These are phyloP conservation scores for Poecilus cupreus DNA, from an alignment of 2,888 invertebrate genomes.

Conservation along the genomic window DNA sequence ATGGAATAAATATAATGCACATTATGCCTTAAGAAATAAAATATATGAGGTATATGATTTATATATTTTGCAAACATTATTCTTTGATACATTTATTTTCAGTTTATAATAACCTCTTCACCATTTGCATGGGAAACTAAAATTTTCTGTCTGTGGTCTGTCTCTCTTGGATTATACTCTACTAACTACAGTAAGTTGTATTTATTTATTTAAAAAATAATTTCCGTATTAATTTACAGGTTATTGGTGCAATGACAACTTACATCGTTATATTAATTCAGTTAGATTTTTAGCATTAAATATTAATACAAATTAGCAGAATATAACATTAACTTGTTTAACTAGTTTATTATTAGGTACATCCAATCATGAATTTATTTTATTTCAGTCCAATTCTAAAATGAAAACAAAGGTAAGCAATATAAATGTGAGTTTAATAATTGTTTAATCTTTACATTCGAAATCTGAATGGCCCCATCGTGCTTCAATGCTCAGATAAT, in stretches of 20 bases:
- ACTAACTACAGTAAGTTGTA: conserved; percentile 5
- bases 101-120: conserved; percentile 24
- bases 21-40: neutral
- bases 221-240: neutral
- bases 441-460: neutral
- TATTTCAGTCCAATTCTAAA: neutral
- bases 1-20: conserved; percentile 6
- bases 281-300: neutral
- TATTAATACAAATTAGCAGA: neutral
- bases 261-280: conserved; percentile 22
- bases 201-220: neutral
- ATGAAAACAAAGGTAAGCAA: no score
- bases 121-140: neutral
- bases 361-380: neutral
- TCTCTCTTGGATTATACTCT: conserved; percentile 10
- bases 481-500: neutral
- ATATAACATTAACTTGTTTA: neutral
- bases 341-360: neutral
- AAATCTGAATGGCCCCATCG: neutral
- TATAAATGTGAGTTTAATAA: no score
- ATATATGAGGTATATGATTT: neutral
- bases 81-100: neutral
- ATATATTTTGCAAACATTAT: neutral
- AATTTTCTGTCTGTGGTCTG: conserved; percentile 17
- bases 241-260: conserved; percentile 19